A percentile compares a stretch with the other conserved stretches of the same genome.
Evolutionary conservation across 2,888 invertebrate species (phyloP).

Genomic region (Rotaria sp.): DNA sequence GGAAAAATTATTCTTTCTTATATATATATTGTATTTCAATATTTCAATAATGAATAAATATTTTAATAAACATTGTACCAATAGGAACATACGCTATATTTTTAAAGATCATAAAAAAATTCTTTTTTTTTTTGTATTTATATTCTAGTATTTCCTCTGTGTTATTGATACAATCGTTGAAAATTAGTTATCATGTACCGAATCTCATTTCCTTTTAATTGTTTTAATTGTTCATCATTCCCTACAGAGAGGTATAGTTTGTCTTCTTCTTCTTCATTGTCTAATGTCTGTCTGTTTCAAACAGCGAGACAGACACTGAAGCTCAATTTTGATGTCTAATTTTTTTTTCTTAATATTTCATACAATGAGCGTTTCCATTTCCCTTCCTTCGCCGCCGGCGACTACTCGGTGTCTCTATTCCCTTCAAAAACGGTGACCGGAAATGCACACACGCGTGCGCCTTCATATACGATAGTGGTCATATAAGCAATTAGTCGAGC

Average conservation of each 20-base stretch:
- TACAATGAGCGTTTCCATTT: conserved; percentile 7
- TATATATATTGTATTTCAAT: too few relatives aligned
- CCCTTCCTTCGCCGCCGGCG: not conserved
- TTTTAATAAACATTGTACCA: too few relatives aligned
- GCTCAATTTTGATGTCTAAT: not conserved
- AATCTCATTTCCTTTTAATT: not conserved
- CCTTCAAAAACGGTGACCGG: conserved; percentile 7
- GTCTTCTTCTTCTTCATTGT: not conserved
- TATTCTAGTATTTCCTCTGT: not conserved
- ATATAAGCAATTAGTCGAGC: not conserved
- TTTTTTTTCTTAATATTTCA: conserved; percentile 4
- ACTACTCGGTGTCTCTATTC: not conserved
- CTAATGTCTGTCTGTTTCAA: not conserved
- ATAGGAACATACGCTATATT: too few relatives aligned
- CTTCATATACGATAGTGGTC: not conserved
- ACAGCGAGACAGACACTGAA: not conserved
- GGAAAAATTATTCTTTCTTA: too few relatives aligned
- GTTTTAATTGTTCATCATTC: not conserved
- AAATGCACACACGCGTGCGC: not conserved
- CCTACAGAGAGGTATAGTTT: not conserved
- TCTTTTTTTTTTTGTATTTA: not conserved
- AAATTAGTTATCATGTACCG: not conserved
- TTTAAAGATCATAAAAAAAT: not conserved
- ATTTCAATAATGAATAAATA: too few relatives aligned
- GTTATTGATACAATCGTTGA: not conserved